A percentile compares a stretch with the other conserved stretches of the same genome.
Evolutionary conservation across 1,140 invertebrate species (phyloP).

Genomic region (Hetaerina americana): DNA sequence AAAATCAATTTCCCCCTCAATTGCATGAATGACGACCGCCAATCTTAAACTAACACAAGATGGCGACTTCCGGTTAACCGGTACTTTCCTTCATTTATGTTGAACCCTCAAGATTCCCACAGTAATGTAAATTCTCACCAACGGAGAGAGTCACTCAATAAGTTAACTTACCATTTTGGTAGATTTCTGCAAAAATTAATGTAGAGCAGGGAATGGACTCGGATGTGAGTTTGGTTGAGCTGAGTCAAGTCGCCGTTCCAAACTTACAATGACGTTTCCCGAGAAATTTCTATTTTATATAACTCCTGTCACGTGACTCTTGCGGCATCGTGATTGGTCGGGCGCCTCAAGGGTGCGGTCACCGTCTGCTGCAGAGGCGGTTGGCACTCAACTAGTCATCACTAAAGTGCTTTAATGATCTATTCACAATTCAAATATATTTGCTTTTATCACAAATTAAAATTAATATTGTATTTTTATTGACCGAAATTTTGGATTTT

Average conservation of each 20-base stretch:
- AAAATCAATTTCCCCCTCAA: background rate
- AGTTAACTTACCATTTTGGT: background rate
- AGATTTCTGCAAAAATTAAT: background rate
- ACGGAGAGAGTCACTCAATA: too few relatives aligned
- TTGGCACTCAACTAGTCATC: too few relatives aligned
- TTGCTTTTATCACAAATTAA: too few relatives aligned
- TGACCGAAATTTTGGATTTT: too few relatives aligned
- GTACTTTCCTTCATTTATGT: too few relatives aligned
- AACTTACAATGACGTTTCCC: background rate
- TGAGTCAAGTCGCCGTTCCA: background rate
- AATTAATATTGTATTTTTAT: too few relatives aligned
- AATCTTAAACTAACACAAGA: too few relatives aligned
- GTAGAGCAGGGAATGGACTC: background rate
- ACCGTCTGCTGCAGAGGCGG: background rate
- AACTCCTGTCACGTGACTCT: background rate
- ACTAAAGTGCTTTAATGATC: too few relatives aligned
- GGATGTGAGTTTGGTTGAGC: background rate
- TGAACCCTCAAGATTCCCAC: too few relatives aligned
- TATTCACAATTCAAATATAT: too few relatives aligned
- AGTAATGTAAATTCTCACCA: background rate
- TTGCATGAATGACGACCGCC: too few relatives aligned
- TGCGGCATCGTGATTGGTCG: background rate
- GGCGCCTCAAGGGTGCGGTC: background rate
- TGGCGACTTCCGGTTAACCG: background rate
- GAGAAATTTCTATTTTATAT: background rate